Evolutionary conservation across 1,140 invertebrate species (phyloP).

Genomic region (Leucophenga varia): DNA sequence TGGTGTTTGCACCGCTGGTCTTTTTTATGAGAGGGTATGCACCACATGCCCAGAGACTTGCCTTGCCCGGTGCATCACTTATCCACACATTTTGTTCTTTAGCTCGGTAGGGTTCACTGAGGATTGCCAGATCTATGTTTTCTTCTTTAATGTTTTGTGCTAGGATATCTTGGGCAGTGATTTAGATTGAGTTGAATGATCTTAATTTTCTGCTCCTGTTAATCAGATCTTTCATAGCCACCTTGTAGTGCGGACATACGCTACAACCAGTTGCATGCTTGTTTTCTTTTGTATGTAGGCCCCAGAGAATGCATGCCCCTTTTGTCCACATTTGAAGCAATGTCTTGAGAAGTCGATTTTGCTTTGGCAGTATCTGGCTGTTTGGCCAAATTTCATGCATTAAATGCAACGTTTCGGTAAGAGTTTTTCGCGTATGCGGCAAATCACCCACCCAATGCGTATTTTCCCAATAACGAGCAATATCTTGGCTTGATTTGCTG

Average conservation of each 20-base stretch:
- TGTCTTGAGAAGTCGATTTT: neutral
- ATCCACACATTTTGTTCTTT: neutral
- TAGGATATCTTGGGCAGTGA: neutral
- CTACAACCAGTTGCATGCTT: neutral
- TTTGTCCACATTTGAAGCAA: neutral
- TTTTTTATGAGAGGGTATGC: neutral
- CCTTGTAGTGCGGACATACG: neutral
- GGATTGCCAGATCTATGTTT: neutral
- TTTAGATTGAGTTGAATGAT: neutral
- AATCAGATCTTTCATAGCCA: neutral
- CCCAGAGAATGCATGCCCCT: neutral
- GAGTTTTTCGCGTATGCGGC: neutral
- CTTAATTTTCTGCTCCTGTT: neutral
- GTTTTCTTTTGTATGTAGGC: neutral
- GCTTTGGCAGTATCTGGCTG: no score
- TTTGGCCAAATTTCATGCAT: neutral
- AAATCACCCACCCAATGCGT: neutral
- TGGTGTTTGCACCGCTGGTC: neutral
- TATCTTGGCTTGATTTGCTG: no score
- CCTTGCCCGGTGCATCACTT: neutral
- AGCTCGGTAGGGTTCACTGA: neutral
- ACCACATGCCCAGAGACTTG: neutral
- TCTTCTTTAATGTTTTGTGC: neutral
- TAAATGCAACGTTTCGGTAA: neutral
- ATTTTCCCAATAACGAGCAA: no score